Evolutionary conservation across 2,888 invertebrate genomes (phyloP).

Genomic region (Pinctada fucata): DNA sequence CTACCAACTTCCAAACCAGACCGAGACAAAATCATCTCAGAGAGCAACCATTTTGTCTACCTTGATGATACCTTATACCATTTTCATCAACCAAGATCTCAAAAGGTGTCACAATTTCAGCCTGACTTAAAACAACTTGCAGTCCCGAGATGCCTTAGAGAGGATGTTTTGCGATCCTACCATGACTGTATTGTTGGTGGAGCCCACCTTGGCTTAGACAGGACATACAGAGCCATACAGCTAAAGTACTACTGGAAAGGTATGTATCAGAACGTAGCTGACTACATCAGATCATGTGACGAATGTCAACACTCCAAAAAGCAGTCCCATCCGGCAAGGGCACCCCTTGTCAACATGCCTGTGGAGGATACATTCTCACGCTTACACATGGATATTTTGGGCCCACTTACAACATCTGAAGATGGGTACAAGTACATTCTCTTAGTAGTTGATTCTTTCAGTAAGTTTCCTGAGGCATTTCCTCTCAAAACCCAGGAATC

Average conservation of each 20-base stretch:
- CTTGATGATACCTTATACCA: conserved; percentile 7
- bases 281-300: conserved; percentile 35
- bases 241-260: conserved; percentile 34
- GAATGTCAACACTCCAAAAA: conserved; percentile 35
- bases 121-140: conserved; percentile 21
- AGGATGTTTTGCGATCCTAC: too few species aligned
- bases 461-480: conserved; percentile 49
- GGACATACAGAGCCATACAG: conserved; percentile 19
- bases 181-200: too few species aligned
- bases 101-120: conserved; percentile 1
- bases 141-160: too few species aligned
- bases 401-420: conserved; percentile 40
- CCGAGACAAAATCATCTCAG: neutral
- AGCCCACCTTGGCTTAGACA: conserved; percentile 26
- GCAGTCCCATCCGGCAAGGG: conserved; percentile 19
- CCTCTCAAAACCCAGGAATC: conserved; percentile 46
- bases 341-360: conserved; percentile 40
- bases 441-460: conserved; percentile 44
- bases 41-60: neutral
- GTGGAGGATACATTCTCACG: too few species aligned
- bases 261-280: conserved; percentile 32
- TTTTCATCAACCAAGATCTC: conserved; percentile 6
- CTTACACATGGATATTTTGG: conserved; percentile 48
- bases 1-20: neutral
- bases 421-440: too few species aligned